Percentiles rank a stretch among this genome's conserved stretches.
phyloP scores from a whole-genome alignment of 1,140 invertebrate genomes.

The Meloidogyne hapla region DNA sequence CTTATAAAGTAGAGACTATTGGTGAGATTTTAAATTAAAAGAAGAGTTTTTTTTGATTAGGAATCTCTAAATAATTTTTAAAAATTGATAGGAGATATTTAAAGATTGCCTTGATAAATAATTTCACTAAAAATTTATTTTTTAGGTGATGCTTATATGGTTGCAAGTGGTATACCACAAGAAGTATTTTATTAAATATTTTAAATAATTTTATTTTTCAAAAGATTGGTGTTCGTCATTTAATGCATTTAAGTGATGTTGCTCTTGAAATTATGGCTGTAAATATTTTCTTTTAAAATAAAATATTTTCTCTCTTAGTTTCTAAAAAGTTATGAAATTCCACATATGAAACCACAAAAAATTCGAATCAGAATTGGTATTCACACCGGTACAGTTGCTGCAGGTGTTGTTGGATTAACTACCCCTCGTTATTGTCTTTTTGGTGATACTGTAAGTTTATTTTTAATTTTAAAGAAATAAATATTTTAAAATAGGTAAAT shows the following conservation, averaged over 20 bases:
- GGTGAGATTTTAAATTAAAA: slow-evolving; percentile 15
- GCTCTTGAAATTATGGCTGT: slow-evolving; percentile 51
- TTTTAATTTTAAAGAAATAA: background rate
- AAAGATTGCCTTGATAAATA: too few species aligned
- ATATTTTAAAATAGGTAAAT: slow-evolving; percentile 20
- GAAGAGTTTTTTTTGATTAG: too few species aligned
- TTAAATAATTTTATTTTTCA: background rate
- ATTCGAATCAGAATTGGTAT: slow-evolving; percentile 75
- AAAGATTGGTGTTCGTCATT: slow-evolving; percentile 57
- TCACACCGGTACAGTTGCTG: slow-evolving; percentile 63
- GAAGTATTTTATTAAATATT: background rate
- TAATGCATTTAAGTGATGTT: slow-evolving; percentile 52
- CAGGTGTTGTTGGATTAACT: slow-evolving; percentile 65
- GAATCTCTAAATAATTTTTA: too few species aligned
- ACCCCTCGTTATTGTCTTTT: slow-evolving; percentile 69
- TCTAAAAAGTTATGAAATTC: slow-evolving; percentile 52
- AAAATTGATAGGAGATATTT: too few species aligned
- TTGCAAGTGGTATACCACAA: slow-evolving; percentile 60
- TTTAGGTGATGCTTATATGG: slow-evolving; percentile 59
- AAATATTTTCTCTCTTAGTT: slow-evolving; percentile 42
- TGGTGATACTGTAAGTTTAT: slow-evolving; percentile 79
- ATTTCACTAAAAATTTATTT: background rate
- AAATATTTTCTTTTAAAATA: background rate
- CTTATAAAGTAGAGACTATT: slow-evolving; percentile 64
- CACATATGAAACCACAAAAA: slow-evolving; percentile 47